Evolutionary conservation across 2,797 vertebrate genomes (phyloP).

Genomic region (Myotis myotis): DNA sequence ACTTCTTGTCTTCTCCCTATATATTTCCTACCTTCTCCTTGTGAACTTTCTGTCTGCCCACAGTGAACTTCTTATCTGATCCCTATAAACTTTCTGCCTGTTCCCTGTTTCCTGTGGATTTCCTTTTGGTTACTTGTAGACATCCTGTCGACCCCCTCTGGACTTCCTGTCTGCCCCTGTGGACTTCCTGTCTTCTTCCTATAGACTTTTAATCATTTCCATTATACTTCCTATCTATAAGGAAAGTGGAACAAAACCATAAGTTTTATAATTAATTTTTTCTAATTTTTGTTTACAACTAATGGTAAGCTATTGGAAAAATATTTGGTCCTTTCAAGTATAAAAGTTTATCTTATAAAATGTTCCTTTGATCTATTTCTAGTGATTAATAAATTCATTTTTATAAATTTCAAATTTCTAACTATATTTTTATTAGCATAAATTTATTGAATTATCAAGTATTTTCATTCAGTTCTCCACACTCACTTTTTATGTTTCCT

Average conservation of each 20-base stretch:
- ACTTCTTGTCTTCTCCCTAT: neutral
- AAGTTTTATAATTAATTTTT: neutral
- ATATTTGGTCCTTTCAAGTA: neutral
- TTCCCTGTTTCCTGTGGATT: neutral
- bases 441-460: neutral
- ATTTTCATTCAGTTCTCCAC: neutral
- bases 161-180: too few relatives aligned
- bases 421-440: neutral
- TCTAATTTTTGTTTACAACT: neutral
- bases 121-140: neutral
- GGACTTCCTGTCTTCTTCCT: too few relatives aligned
- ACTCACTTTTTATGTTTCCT: neutral
- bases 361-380: neutral
- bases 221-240: neutral
- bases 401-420: neutral
- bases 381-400: neutral
- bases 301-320: neutral
- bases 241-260: neutral
- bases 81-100: neutral
- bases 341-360: neutral
- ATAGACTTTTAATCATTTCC: too few relatives aligned
- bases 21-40: neutral
- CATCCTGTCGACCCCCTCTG: neutral
- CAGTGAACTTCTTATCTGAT: neutral
- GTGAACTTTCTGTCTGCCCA: neutral